These are phyloP conservation scores for Crenuchus spilurus DNA, from an alignment of 2,797 vertebrate genomes.

Conservation along the genomic window DNA sequence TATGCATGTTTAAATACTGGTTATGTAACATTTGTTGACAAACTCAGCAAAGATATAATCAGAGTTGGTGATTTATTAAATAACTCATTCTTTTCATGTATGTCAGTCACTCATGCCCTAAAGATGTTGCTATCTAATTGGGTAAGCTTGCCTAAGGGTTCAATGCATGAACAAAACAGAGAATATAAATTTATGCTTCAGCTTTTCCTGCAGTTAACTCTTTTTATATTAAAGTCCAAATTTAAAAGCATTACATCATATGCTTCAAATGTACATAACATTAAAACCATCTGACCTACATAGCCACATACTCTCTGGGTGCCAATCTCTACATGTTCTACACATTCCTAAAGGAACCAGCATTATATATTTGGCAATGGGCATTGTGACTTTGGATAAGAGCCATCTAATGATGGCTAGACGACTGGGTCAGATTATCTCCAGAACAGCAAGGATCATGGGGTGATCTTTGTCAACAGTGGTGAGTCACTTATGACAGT, in stretches of 20 bases:
- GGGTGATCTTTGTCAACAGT: too few species aligned
- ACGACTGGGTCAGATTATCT: too few species aligned
- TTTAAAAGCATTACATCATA: conserved; percentile 9
- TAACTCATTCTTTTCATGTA: neutral
- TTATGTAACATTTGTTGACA: neutral
- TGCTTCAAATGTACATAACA: neutral
- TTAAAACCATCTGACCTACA: too few species aligned
- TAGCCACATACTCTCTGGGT: neutral
- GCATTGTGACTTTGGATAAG: too few species aligned
- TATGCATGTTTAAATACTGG: neutral
- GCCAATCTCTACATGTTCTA: neutral
- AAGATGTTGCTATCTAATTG: neutral
- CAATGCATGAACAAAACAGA: neutral
- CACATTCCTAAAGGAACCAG: too few species aligned
- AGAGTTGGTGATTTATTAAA: neutral
- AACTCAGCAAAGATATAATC: neutral
- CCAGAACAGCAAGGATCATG: too few species aligned
- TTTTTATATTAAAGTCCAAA: neutral
- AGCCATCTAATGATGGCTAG: too few species aligned
- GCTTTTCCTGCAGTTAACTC: conserved; percentile 2
- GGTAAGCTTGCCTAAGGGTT: conserved; percentile 13
- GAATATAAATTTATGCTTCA: conserved; percentile 5
- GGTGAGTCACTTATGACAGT: too few species aligned
- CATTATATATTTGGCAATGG: too few species aligned
- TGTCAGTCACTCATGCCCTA: neutral